Evolutionary conservation across 2,113 vertebrate species (phyloP), one percentile per base, ranked within the genome.

Genomic region (Marcusenius ussheri): DNA sequence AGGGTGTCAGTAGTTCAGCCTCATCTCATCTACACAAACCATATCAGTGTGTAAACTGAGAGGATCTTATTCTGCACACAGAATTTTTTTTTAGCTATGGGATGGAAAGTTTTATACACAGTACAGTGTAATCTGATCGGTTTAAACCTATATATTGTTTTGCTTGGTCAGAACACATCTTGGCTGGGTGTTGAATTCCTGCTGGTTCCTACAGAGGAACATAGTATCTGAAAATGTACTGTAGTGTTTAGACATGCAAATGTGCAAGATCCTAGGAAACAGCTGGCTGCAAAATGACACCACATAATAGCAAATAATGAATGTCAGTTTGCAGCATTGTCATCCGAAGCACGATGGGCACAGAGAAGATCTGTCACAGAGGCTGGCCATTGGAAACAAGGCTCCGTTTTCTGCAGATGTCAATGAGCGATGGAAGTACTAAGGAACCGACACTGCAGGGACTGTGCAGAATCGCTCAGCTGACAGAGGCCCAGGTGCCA

Each of bases 401-500:
- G 83, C 46, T 87, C 80, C 1, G 31, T 47, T 46, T 47, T 47
- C 45, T 84, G 15, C 83, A 84, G 83, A 45, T 47, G 45, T 11
- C 42, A 84, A 47, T n/a, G 5, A 84, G 83, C 83, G 47, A 84
- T 42, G 39, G 83, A 47, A 11, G 15, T 27, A 87, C 24, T 31
- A 17, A 27, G 62, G 46, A 46, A 6, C 17, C 91, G 83, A 88
- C 89, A 90, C 91, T 91, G 89, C 88, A 90, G 90, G 91, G 88
- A 24, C 88, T 83, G 90, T 77, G 83, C 91, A 91, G 87, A 90
- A 91, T 83, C 27, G 50, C 89, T 88, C 89, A 89, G 89, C 86
- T 89, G 90, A 90, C 58, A 80, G n/a, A 45, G 87, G 42, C 31
- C 80, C 87, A 24, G 31, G 49, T n/a, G 88, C 47, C n/a, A 53